A percentile compares a stretch with the other conserved stretches of the same genome.
Evolutionary conservation across 2,888 invertebrate genomes (phyloP).

Genomic region (Galerucella pusilla): DNA sequence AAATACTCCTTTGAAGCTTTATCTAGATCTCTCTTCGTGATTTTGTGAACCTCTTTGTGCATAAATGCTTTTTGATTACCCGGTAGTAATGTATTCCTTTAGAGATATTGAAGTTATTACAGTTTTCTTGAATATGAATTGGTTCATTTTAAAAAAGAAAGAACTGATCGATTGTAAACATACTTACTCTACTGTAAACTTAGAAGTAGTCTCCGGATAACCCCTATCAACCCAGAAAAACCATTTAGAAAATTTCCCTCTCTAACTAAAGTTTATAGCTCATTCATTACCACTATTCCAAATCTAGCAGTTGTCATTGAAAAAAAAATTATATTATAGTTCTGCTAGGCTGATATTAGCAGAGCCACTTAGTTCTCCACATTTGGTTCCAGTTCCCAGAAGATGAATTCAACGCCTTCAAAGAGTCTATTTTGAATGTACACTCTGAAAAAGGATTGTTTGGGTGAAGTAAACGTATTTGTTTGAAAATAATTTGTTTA

Average conservation of each 20-base stretch:
- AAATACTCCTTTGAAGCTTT: not conserved
- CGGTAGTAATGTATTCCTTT: not conserved
- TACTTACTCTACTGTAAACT: not conserved
- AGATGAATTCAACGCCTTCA: too few species aligned
- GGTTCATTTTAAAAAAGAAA: not conserved
- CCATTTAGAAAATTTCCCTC: not conserved
- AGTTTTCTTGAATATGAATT: not conserved
- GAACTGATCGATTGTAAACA: not conserved
- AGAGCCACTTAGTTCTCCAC: too few species aligned
- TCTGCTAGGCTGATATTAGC: too few species aligned
- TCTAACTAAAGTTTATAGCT: too few species aligned
- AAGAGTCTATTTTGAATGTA: too few species aligned
- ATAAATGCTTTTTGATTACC: constrained; percentile 5
- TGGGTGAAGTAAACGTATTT: too few species aligned
- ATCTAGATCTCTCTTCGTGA: not conserved
- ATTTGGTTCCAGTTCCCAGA: too few species aligned
- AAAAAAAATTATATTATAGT: too few species aligned
- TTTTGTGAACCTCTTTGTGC: not conserved
- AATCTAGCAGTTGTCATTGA: too few species aligned
- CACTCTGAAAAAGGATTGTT: too few species aligned
- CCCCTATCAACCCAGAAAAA: not conserved
- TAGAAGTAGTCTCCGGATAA: not conserved
- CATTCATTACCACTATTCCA: too few species aligned
- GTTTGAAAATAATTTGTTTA: too few species aligned
- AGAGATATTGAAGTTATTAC: not conserved